Evolutionary conservation across 2,888 invertebrate species (phyloP), one percentile per base, ranked within the genome.

Genomic region (Drosophila infuscata): DNA sequence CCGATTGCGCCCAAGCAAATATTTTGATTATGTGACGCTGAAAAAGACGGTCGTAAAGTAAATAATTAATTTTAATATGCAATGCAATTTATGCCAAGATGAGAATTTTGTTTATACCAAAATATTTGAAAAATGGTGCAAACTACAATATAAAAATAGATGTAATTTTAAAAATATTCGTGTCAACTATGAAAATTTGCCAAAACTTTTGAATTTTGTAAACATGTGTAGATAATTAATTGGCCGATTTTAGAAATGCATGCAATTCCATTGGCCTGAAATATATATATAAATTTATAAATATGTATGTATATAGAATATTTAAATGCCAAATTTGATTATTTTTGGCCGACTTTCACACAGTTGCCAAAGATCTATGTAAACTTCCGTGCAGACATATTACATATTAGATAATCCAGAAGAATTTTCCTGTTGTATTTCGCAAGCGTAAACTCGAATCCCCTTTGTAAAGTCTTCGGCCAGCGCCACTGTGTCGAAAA

Each of bases 401-500:
- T 46, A 25, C 20, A 15, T 15, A 25, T 46, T 8, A 15, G 0
- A 25, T 2, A 25, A 20, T 46, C 2, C 20, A 8, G 15, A 46
- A 15, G 20, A 15, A 15, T 46, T 25, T 46, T 46, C 15, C 20
- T 7, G 3, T 25, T 49, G 29, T 3, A 15, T 41, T 30, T 29
- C 38, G 1, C 3, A 29, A 30, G 12, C 30, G 0, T 3, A 11
- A 29, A 2, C 25, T 35, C 6, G 17, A 7, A 29, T 9, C 3
- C 49, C 58, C 52, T 6, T 38, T 30, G 0, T 7, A 69, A 82
- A 59, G 56, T 49, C 1, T 1, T 11, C n/a, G 0, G 11, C 2
- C 51, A n/a, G 15, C 66, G 70, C 33, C 76, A 8, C 60, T 79
- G 83, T 2, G 9, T 2, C 3, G 15, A 43, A 82, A 75, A 76